These are phyloP conservation scores for Pipistrellus kuhlii DNA, from an alignment of 2,797 vertebrate genomes.

Conservation along the genomic window DNA sequence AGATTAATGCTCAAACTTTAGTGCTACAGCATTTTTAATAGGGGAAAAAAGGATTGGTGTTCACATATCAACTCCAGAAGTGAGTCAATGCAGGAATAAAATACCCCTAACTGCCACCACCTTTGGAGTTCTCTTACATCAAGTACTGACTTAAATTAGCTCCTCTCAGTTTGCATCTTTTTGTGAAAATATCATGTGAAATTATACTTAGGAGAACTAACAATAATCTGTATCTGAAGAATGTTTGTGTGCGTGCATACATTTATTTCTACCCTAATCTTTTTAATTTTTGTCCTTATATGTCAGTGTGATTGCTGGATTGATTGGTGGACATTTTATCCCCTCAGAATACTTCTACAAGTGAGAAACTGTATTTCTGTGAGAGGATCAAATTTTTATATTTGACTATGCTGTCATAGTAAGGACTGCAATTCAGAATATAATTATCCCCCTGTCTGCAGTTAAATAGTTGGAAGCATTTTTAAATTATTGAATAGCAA, in stretches of 20 bases:
- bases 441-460: background rate
- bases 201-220: conserved; percentile 34
- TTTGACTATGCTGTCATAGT: conserved; percentile 23
- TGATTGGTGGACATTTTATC: conserved; percentile 54
- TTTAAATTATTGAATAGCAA: conserved; percentile 30
- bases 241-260: conserved; percentile 45
- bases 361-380: conserved; percentile 44
- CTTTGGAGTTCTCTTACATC: conserved; percentile 39
- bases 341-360: conserved; percentile 13
- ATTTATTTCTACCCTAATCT: conserved; percentile 60
- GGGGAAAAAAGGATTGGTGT: background rate
- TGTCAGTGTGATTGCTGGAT: conserved; percentile 62
- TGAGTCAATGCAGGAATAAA: conserved; percentile 38
- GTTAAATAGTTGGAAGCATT: conserved; percentile 12
- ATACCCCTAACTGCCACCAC: background rate
- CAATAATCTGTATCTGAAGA: conserved; percentile 25
- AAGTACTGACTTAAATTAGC: conserved; percentile 12
- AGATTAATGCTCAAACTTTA: conserved; percentile 52
- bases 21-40: conserved; percentile 41
- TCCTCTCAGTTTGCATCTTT: conserved; percentile 43
- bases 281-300: conserved; percentile 55
- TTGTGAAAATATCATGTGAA: conserved; percentile 34
- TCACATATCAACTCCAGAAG: conserved; percentile 48
- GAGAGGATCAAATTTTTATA: conserved; percentile 60
- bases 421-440: conserved; percentile 8